A percentile compares a stretch with the other conserved stretches of the same genome.
Evolutionary conservation across 2,113 vertebrate genomes (phyloP).

Genomic region (Rhipidura dahli): DNA sequence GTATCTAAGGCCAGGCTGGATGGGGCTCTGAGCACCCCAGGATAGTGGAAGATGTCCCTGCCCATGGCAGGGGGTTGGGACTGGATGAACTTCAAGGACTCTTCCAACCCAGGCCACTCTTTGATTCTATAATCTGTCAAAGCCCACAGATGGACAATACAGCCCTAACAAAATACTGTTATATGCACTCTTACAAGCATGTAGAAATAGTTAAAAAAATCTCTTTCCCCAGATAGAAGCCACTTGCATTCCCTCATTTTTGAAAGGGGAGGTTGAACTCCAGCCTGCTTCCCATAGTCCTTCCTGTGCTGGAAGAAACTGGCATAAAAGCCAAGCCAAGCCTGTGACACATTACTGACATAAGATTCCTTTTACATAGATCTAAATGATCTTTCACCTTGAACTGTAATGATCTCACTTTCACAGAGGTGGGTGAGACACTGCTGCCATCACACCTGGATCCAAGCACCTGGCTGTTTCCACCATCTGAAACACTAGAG

Average conservation of each 20-base stretch:
- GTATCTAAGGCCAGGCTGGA: not conserved
- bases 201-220: not conserved
- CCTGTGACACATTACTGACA: not conserved
- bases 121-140: not conserved
- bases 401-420: not conserved
- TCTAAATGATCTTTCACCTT: not conserved
- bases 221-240: not conserved
- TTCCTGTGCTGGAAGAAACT: not conserved
- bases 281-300: not conserved
- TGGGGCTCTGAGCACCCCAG: not conserved
- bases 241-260: not conserved
- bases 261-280: not conserved
- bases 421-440: not conserved
- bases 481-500: not conserved
- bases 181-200: not conserved
- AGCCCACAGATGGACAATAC: not conserved
- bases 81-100: not conserved
- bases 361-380: not conserved
- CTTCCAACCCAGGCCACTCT: not conserved
- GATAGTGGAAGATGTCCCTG: not conserved
- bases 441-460: not conserved
- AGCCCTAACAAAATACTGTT: not conserved
- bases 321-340: too few species aligned
- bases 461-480: not conserved
- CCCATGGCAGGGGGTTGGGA: not conserved